Percentiles rank a stretch among this genome's conserved stretches.
Evolutionary conservation across 2,113 vertebrate species (phyloP).

Genomic region (Gasterosteus aculeatus): DNA sequence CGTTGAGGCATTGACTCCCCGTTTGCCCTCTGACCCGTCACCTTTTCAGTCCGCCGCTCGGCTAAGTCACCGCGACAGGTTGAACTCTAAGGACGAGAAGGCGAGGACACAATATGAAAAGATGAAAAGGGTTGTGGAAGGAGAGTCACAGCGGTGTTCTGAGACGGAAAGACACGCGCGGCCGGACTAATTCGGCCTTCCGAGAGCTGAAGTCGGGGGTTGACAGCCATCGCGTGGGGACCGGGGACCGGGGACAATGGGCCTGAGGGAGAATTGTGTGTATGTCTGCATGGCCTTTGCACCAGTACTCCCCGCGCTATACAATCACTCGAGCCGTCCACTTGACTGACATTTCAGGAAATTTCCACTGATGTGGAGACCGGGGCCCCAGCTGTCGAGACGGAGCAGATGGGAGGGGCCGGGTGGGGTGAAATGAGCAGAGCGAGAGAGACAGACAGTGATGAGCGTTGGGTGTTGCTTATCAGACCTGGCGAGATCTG

Average conservation of each 20-base stretch:
- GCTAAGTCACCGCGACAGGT: slow-evolving; percentile 66
- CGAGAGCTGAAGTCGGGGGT: slow-evolving; percentile 32
- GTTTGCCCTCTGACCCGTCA: slow-evolving; percentile 54
- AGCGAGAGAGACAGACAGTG: slow-evolving; percentile 3
- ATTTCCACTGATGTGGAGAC: slow-evolving; percentile 71
- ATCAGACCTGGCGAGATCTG: slow-evolving; percentile 67
- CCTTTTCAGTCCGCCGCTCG: slow-evolving; percentile 66
- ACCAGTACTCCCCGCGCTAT: slow-evolving; percentile 39
- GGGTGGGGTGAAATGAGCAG: slow-evolving; percentile 42
- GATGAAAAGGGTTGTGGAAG: slow-evolving; percentile 28
- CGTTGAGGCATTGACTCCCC: slow-evolving; percentile 31
- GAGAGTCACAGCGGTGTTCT: slow-evolving; percentile 26
- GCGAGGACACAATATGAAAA: slow-evolving; percentile 45
- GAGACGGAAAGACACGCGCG: slow-evolving; percentile 48
- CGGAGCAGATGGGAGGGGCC: slow-evolving; percentile 35
- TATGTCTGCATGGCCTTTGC: slow-evolving; percentile 40
- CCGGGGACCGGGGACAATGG: slow-evolving; percentile 29
- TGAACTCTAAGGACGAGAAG: slow-evolving; percentile 56
- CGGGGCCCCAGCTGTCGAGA: slow-evolving; percentile 68
- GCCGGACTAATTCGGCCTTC: slow-evolving; percentile 47
- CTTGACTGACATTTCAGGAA: slow-evolving; percentile 73
- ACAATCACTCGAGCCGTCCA: slow-evolving; percentile 52
- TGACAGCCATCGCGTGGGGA: slow-evolving; percentile 64
- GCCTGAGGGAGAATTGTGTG: slow-evolving; percentile 38
- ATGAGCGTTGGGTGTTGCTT: slow-evolving; percentile 56